Conservation (phyloP, 2,888 invertebrate species). For the Pocota personata region DNA sequence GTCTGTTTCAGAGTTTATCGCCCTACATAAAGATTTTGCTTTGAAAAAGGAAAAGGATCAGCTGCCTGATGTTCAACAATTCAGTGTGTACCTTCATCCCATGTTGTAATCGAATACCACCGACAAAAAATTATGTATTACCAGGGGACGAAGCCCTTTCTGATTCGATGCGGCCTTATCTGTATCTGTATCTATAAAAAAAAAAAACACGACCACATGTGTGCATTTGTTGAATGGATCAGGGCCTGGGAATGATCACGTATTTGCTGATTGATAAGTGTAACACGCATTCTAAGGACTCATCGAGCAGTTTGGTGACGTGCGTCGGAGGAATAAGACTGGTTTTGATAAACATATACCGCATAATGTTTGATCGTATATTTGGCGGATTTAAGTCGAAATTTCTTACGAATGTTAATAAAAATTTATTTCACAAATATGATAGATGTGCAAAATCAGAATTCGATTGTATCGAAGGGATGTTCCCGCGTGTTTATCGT, state of each 20-base stretch:
- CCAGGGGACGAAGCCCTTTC: conserved; percentile 49
- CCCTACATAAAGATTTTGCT: conserved; percentile 21
- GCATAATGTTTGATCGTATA: conserved; percentile 75
- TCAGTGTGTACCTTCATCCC: conserved; percentile 30
- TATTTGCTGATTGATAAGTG: conserved; percentile 65
- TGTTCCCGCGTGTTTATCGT: conserved; percentile 78
- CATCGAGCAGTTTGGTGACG: conserved; percentile 45
- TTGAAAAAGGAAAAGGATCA: conserved; percentile 53
- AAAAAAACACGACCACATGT: conserved; percentile 49
- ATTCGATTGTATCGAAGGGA: conserved; percentile 76
- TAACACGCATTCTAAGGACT: conserved; percentile 57
- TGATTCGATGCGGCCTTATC: conserved; percentile 49
- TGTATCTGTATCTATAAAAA: conserved; percentile 40
- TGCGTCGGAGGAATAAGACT: conserved; percentile 39
- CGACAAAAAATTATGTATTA: not conserved
- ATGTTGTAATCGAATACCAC: conserved; percentile 69
- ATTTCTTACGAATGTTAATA: conserved; percentile 66
- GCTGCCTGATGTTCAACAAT: conserved; percentile 57
- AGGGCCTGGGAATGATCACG: conserved; percentile 44
- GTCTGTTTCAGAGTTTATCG: conserved; percentile 22
- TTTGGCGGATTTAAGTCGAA: conserved; percentile 67
- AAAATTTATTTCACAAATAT: conserved; percentile 69
- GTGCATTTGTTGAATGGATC: conserved; percentile 48
- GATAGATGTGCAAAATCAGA: conserved; percentile 70
- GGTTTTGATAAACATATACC: not conserved